These are phyloP conservation scores for Meandrusa payeni DNA, from an alignment of 2,888 invertebrate species.

Conservation along the genomic window DNA sequence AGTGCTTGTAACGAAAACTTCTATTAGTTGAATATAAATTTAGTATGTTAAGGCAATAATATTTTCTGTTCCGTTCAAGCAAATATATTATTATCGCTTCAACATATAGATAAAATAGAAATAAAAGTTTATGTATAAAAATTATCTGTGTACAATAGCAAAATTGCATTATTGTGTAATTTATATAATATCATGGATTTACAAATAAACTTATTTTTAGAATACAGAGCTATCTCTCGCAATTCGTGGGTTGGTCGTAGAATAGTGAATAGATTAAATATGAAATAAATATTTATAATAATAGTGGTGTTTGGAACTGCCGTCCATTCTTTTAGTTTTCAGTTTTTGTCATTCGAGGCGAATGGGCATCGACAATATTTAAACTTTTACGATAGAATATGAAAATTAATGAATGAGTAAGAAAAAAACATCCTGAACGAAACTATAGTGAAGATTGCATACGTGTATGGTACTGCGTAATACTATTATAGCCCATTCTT, in stretches of 20 bases:
- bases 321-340: no score
- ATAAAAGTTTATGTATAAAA: conserved; percentile 15
- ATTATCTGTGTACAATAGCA: conserved; percentile 15
- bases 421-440: no score
- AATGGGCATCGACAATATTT: no score
- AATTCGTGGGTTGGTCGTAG: conserved; percentile 16
- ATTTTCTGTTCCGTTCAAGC: no score
- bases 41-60: no score
- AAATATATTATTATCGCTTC: conserved; percentile 8
- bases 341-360: conserved; percentile 9
- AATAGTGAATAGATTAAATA: conserved; percentile 21
- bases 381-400: no score
- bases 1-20: no score
- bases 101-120: conserved; percentile 2
- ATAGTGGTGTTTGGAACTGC: conserved; percentile 18
- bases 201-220: conserved; percentile 15
- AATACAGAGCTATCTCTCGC: conserved; percentile 17
- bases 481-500: no score
- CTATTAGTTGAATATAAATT: no score
- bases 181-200: conserved; percentile 3
- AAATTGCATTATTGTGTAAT: conserved; percentile 20
- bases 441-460: no score
- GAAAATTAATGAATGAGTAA: no score
- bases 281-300: conserved; percentile 24
- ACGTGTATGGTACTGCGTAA: no score